Base-by-base conservation (phyloP, 1,140 invertebrate species). In the Rhopalosiphum maidis region DNA sequence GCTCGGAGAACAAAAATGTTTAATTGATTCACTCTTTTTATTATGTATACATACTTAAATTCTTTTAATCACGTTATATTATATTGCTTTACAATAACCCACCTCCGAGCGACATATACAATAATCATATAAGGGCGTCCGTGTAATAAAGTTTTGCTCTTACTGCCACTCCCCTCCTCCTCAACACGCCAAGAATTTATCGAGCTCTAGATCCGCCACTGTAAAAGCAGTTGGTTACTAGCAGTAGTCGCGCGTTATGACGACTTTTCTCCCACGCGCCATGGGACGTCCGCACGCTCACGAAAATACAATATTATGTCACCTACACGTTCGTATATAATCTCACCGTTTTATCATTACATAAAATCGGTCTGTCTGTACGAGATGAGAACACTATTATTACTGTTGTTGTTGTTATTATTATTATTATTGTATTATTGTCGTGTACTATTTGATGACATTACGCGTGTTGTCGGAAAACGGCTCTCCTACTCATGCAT, bases 211-310 rank as follows among this genome's bases (percentile, higher is more conserved):
- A 18, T 77, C 60, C 60, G 60, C 30, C 60, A 77, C 60, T 25
- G 85, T n/a, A 18, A 18, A 11, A 25, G 85, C 23, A 43, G 23
- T 41, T 3, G 15, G 41, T 41, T 41, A 41, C 41, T 41, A 18
- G 18, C 25, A 25, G 85, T 37, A 43, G 23, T 41, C 9, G 15
- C 43, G 25, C 4, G 41, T 48, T 46, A 30, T 43, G 18, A n/a
- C 11, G 60, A 77, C 48, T 25, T 25, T 60, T 90, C 55, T 90
- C 89, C n/a, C 89, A 90, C 89, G 89, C 89, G 55, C 89, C 54
- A 7, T 55, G 55, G 89, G 89, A 90, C 89, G 55, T 90, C 51
- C 35, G 35, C 8, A 43, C 22, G 43, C 8, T 35, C 18, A 35
- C 21, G 60, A n/a, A 77, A 77, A 35, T 41, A 54, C 15, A 46